Percentiles rank a stretch among this genome's conserved stretches.
Evolutionary conservation across 2,113 vertebrate species (phyloP).

Genomic region (Scomber colias): DNA sequence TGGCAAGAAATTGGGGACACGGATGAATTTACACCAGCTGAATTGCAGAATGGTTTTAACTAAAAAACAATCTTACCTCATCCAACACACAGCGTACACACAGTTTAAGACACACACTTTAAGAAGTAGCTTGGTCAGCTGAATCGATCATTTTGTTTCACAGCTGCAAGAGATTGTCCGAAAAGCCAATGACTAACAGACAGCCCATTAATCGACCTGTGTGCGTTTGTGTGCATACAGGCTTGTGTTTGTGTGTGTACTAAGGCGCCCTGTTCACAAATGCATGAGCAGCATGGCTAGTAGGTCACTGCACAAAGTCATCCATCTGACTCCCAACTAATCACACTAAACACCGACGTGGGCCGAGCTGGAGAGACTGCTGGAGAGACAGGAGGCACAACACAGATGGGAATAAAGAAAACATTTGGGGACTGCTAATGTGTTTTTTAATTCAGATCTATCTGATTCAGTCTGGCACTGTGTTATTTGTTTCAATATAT

Average conservation of each 20-base stretch:
- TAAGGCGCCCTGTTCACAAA: background rate
- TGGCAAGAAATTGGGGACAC: no score
- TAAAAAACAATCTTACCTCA: no score
- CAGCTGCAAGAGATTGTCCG: background rate
- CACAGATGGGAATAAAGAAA: slow-evolving; percentile 21
- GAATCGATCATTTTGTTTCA: background rate
- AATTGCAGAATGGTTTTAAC: no score
- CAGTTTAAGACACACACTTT: background rate
- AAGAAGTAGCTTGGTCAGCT: background rate
- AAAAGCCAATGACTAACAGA: slow-evolving; percentile 3
- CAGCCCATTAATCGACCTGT: background rate
- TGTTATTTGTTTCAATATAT: background rate
- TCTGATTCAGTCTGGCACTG: background rate
- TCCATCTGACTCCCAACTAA: background rate
- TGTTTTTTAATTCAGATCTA: slow-evolving; percentile 4
- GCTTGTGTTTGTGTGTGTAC: background rate
- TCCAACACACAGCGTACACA: background rate
- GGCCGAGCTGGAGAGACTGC: background rate
- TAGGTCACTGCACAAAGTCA: background rate
- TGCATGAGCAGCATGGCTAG: background rate
- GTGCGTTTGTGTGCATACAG: background rate
- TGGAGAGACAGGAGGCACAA: background rate
- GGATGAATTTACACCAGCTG: no score
- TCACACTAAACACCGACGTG: background rate
- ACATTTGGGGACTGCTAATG: background rate